Evolutionary conservation across 2,797 vertebrate genomes (phyloP).

Genomic region (Astyanax mexicanus): DNA sequence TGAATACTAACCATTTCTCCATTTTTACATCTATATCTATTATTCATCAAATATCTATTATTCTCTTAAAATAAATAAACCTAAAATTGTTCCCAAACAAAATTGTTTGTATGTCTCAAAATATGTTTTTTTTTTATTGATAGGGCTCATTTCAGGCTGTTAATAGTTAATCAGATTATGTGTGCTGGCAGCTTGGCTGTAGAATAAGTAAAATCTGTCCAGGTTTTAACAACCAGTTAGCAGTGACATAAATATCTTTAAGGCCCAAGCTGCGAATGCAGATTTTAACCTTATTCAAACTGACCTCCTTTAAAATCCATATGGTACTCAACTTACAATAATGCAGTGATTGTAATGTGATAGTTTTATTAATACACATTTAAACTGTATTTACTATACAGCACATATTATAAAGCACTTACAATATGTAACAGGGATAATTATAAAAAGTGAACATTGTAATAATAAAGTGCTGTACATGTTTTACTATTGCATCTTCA

Average conservation of each 20-base stretch:
- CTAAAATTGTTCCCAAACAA: no score
- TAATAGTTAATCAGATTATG: conserved; percentile 27
- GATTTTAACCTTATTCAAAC: neutral
- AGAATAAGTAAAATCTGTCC: neutral
- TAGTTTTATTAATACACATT: neutral
- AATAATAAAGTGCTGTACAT: neutral
- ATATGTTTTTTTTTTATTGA: no score
- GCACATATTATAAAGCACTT: neutral
- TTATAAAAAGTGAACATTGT: neutral
- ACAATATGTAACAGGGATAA: neutral
- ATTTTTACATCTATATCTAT: no score
- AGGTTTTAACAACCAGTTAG: neutral
- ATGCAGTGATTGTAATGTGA: neutral
- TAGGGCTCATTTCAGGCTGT: neutral
- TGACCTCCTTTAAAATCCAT: neutral
- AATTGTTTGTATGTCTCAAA: no score
- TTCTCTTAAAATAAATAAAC: no score
- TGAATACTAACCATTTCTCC: no score
- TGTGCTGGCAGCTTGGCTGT: neutral
- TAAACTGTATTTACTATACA: neutral
- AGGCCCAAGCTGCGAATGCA: conserved; percentile 4
- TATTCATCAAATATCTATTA: no score
- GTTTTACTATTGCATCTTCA: neutral
- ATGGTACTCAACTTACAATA: neutral
- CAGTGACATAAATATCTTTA: neutral